A percentile compares a stretch with the other conserved stretches of the same genome.
phyloP scores from a whole-genome alignment of 2,797 vertebrate species.

The Sebastes aleutianus region DNA sequence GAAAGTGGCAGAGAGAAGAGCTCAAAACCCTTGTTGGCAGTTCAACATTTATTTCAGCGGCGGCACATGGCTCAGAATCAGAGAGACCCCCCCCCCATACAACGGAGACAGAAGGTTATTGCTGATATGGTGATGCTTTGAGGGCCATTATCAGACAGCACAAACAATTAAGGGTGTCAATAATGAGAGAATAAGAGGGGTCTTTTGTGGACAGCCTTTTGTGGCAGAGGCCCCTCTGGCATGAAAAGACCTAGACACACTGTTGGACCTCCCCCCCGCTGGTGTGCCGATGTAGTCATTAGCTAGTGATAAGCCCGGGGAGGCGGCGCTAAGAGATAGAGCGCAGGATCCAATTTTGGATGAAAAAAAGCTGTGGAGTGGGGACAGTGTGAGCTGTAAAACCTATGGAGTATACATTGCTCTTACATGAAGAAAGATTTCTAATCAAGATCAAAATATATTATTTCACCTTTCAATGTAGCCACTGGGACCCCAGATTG shows the following conservation, averaged over 20 bases:
- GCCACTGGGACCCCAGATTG: not conserved
- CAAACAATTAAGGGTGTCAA: constrained; percentile 73
- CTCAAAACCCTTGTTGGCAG: constrained; percentile 15
- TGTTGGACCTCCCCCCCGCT: constrained; percentile 60
- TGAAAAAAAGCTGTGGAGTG: not conserved
- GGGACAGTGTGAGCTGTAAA: not conserved
- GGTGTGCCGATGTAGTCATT: constrained; percentile 59
- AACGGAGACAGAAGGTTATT: constrained; percentile 72
- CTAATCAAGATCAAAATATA: constrained; percentile 40
- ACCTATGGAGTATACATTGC: not conserved
- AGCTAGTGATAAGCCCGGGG: constrained; percentile 51
- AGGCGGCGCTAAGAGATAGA: constrained; percentile 16
- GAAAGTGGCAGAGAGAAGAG: constrained; percentile 1
- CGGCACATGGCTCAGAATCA: constrained; percentile 16
- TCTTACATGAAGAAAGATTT: constrained; percentile 25
- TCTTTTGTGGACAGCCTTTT: constrained; percentile 65
- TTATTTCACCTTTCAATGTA: constrained; percentile 11
- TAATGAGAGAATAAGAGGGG: constrained; percentile 69
- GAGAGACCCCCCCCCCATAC: not conserved
- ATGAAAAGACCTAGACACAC: constrained; percentile 58
- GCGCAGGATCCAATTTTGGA: constrained; percentile 35
- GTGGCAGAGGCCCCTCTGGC: constrained; percentile 64
- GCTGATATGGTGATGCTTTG: constrained; percentile 66
- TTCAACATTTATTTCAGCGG: constrained; percentile 25
- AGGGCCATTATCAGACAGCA: constrained; percentile 67